Evolutionary conservation across 2,113 vertebrate species (phyloP), one percentile per base, ranked within the genome.

Genomic region (Crotalus tigris): DNA sequence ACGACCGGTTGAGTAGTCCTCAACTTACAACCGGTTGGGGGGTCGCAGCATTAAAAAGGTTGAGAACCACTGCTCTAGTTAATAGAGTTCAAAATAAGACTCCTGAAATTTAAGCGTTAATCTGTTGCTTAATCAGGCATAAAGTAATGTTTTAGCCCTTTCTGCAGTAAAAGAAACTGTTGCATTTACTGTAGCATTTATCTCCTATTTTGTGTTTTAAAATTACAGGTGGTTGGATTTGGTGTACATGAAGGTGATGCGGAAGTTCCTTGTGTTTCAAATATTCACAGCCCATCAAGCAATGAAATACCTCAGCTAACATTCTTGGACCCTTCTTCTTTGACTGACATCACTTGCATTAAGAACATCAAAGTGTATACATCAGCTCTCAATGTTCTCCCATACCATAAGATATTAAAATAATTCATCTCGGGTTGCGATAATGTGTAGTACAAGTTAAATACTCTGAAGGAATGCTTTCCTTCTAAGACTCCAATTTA

Each of bases 341-440:
- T 97, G 21, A 98, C 95, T 61, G 93, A 97, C 0, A 89, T 96
- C 85, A 94, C 96, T 69, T 97, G 97, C 94, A 98, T 99, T 96
- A 97, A 96, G 3, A 98, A 99, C 96, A 98, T 99, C 97, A 98
- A 98, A 94, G 97, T 97, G 87, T 99, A 99, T 97, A 99, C 98
- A 87, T 97, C 98, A 93, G 97, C 97, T 59, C 98, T 99, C 90
- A 97, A 96, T 93, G 98, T 99, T 91, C 98, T 98, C 97, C 99
- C 99, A 29, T 98, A 98, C 97, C 99, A 99, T 97, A 99, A 99
- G 96, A 98, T 99, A 98, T 96, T 99, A 95, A 97, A 98, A 97
- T 99, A 99, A 98, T 2, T 87, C 81, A 0, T 46, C 89, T 44
- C 90, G 92, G 95, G 94, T 94, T 13, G 95, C 93, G 49, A 88